Evolutionary conservation across 2,888 invertebrate genomes (phyloP).

Genomic region (Heterodera filipjevi): DNA sequence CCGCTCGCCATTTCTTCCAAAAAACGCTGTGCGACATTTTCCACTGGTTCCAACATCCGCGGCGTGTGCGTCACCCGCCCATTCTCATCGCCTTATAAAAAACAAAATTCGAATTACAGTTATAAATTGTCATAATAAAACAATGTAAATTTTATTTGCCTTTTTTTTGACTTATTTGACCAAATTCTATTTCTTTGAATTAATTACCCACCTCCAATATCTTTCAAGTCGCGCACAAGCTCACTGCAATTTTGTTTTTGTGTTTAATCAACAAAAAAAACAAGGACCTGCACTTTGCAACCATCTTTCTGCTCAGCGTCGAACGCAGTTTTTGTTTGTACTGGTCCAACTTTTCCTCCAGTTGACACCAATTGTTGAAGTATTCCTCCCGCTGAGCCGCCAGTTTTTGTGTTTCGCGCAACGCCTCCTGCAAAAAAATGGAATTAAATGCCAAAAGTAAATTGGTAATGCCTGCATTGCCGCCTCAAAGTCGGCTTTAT

Average conservation of each 20-base stretch:
- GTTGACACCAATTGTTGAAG: conserved; percentile 18
- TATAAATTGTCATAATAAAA: no score
- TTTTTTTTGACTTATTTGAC: no score
- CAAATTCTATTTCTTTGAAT: no score
- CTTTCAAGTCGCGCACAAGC: conserved; percentile 20
- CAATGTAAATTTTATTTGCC: no score
- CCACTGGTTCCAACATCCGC: conserved; percentile 17
- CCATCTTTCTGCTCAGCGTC: conserved; percentile 9
- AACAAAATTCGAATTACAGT: neutral
- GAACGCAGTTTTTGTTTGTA: conserved; percentile 15
- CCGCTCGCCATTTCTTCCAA: conserved; percentile 12
- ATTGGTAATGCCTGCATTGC: conserved; percentile 1
- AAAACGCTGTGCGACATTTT: conserved; percentile 20
- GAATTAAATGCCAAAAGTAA: neutral
- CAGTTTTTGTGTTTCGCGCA: conserved; percentile 11
- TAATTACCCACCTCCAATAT: conserved; percentile 14
- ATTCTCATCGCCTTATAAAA: neutral
- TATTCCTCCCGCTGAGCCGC: conserved; percentile 26
- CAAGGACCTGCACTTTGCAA: conserved; percentile 2
- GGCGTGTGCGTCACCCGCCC: neutral
- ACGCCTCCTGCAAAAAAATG: conserved; percentile 11
- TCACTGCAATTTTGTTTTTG: neutral
- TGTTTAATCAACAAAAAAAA: neutral
- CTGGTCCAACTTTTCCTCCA: conserved; percentile 12
- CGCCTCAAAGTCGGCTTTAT: conserved; percentile 14